Evolutionary conservation across 1,140 invertebrate species (phyloP).

Genomic region (Temnothorax curvispinosus): DNA sequence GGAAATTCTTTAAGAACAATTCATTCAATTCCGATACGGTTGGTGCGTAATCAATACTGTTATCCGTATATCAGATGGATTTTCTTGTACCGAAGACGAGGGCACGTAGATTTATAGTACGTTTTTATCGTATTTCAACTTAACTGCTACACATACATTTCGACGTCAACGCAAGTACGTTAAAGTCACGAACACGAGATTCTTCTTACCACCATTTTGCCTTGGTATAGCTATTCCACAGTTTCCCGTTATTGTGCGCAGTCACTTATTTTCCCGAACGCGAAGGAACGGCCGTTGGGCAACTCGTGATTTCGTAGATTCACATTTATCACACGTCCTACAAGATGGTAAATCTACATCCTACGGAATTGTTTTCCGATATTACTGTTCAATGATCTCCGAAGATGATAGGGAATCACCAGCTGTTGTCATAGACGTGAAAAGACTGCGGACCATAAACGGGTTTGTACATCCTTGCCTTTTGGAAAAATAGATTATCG

Average conservation of each 20-base stretch:
- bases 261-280: slow-evolving; percentile 38
- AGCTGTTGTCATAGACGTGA: neutral
- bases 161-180: slow-evolving; percentile 60
- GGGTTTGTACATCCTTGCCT: neutral
- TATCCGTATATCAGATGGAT: slow-evolving; percentile 63
- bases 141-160: slow-evolving; percentile 58
- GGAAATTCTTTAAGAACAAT: slow-evolving; percentile 44
- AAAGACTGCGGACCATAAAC: neutral
- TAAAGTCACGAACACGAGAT: slow-evolving; percentile 60
- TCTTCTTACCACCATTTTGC: slow-evolving; percentile 59
- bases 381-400: slow-evolving; percentile 37
- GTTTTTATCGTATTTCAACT: slow-evolving; percentile 61
- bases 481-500: slow-evolving; percentile 17
- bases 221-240: slow-evolving; percentile 40
- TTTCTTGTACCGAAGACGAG: slow-evolving; percentile 43
- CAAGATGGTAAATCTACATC: slow-evolving; percentile 37
- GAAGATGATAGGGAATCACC: slow-evolving; percentile 15
- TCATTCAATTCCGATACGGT: slow-evolving; percentile 25
- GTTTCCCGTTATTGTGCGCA: slow-evolving; percentile 43
- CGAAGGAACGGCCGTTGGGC: slow-evolving; percentile 22
- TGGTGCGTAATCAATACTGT: slow-evolving; percentile 51
- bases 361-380: slow-evolving; percentile 35
- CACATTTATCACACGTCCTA: slow-evolving; percentile 34
- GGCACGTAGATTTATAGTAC: slow-evolving; percentile 52
- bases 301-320: slow-evolving; percentile 44